Base-by-base conservation (phyloP, 2,888 invertebrate species). In the Caenorhabditis uteleia region DNA sequence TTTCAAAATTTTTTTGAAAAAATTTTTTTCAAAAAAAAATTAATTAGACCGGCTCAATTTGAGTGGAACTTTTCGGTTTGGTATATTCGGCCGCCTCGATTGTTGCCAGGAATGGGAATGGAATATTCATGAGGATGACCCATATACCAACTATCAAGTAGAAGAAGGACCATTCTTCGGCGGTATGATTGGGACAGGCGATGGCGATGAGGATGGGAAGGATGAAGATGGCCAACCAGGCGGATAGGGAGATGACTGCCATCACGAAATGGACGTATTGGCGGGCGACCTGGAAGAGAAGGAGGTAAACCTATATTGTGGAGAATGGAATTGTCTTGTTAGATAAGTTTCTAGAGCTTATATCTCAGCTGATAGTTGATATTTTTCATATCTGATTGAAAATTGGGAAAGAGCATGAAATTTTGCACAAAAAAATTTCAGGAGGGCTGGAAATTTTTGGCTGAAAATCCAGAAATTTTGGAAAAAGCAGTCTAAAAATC, bases 141-240 rank as follows among this genome's bases (percentile, higher is more conserved):
- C 54, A 58, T 3, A 70, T 46, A 10, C 60, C 64, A 6, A 65
- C 56, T 20, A 43, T 49, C 40, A 61, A 60, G 43, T 64, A 68
- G n/a, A 70, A 58, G 1, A 51, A 43, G 18, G 70, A 39, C 70
- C 70, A 70, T 44, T 68, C 64, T 7, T 58, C 64, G 16, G 59
- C 49, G 5, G 68, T 67, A 23, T 75, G 59, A 29, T 68, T 60
- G 2, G 65, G 65, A 23, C 68, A 70, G 12, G 66, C 54, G 33
- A 57, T 42, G 27, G 68, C 66, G 20, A 72, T 68, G 18, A 69
- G 43, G 12, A 69, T 61, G 2, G 74, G 74, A 14, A 72, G 56
- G 3, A 70, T 39, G 25, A 75, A 62, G 10, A 57, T 67, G 31
- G 60, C 50, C 12, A 61, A 42, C 50, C 70, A 71, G 16, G 60